These are phyloP conservation scores for Yponomeuta evonymella DNA, from an alignment of 2,888 invertebrate species.

Conservation along the genomic window DNA sequence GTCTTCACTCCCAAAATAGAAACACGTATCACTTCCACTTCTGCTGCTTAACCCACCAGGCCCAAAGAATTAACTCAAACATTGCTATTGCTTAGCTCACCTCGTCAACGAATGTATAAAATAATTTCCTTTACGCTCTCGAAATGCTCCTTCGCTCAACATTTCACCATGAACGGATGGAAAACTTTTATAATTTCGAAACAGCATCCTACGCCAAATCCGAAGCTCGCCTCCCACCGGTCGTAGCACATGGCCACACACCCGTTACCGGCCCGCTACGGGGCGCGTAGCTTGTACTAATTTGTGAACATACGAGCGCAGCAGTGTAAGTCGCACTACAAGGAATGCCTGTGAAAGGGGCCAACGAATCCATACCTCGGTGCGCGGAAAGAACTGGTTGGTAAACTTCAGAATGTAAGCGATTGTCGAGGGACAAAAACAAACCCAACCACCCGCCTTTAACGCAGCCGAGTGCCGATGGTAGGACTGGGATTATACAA, in stretches of 20 bases:
- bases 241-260: not conserved
- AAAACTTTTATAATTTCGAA: constrained; percentile 7
- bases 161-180: not conserved
- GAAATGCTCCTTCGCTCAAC: not conserved
- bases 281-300: not conserved
- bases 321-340: constrained; percentile 44
- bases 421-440: constrained; percentile 64
- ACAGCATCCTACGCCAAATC: constrained; percentile 2
- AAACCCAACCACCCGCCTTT: constrained; percentile 63
- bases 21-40: no score
- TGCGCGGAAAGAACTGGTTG: constrained; percentile 66
- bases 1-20: no score
- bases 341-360: constrained; percentile 66
- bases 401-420: constrained; percentile 71
- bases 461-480: not conserved
- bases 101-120: not conserved
- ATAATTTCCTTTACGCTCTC: not conserved
- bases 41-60: no score
- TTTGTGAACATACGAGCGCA: constrained; percentile 19
- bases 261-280: not conserved
- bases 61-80: no score
- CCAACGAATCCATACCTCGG: constrained; percentile 37
- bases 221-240: not conserved
- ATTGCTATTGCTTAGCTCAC: not conserved
- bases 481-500: not conserved